phyloP scores from a whole-genome alignment of 2,113 vertebrate species.

The Phodopus roborovskii region DNA sequence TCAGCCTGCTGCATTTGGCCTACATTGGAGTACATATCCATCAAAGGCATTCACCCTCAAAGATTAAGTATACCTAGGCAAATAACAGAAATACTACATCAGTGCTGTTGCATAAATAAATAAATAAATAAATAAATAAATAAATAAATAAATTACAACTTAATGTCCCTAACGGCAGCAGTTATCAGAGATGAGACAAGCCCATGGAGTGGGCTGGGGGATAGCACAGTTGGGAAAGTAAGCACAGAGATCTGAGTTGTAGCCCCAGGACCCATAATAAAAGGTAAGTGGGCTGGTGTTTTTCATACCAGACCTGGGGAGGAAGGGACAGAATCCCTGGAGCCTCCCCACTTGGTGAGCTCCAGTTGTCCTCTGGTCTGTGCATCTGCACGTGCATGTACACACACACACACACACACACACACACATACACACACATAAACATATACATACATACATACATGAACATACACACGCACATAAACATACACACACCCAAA shows the following conservation, averaged over 20 bases:
- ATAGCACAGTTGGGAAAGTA: not conserved
- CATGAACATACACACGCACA: not conserved
- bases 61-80: not conserved
- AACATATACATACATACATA: too few relatives aligned
- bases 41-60: not conserved
- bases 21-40: not conserved
- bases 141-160: not conserved
- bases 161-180: conserved; percentile 38
- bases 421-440: too few relatives aligned
- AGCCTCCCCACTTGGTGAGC: not conserved
- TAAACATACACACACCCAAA: not conserved
- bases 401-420: not conserved
- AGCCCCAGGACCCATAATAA: not conserved
- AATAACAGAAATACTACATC: not conserved
- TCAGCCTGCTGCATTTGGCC: not conserved
- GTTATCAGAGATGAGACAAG: not conserved
- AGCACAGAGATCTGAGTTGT: not conserved
- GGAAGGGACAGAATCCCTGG: not conserved
- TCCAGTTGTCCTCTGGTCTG: not conserved
- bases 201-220: not conserved
- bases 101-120: not conserved
- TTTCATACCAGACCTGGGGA: not conserved
- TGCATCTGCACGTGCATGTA: not conserved
- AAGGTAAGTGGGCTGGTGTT: not conserved
- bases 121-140: not conserved